These are phyloP conservation scores for Phoxinus dragarum DNA, from an alignment of 2,797 vertebrate species.

Conservation along the genomic window DNA sequence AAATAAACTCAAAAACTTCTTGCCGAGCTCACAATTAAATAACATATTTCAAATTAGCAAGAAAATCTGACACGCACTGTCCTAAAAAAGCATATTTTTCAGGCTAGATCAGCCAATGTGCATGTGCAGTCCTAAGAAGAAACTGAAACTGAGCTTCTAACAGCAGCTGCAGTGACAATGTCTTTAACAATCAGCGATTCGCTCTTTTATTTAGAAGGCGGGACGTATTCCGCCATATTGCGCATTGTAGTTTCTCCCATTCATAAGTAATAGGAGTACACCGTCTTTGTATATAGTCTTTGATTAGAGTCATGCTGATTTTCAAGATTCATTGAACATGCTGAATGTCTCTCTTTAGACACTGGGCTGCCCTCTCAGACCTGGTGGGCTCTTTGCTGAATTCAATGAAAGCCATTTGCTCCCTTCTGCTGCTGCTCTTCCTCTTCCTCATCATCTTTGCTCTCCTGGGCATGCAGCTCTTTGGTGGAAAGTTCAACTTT, in stretches of 20 bases:
- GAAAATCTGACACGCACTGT: not conserved
- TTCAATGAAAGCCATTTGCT: constrained; percentile 99
- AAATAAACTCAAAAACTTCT: not conserved
- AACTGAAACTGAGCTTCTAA: not conserved
- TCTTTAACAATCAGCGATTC: not conserved
- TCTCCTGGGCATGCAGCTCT: constrained; percentile 97
- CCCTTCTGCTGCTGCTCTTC: constrained; percentile 94
- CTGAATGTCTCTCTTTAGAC: constrained; percentile 73
- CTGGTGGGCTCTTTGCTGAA: constrained; percentile 96
- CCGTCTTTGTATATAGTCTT: not conserved
- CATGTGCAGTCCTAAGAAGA: no score
- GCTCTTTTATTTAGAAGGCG: not conserved
- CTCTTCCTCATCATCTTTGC: constrained; percentile 99
- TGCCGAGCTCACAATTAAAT: not conserved
- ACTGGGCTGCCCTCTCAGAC: constrained; percentile 97
- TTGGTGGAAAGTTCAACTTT: constrained; percentile 98
- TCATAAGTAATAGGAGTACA: not conserved
- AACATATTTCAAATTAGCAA: not conserved
- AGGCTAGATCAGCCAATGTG: no score
- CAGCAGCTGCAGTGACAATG: not conserved
- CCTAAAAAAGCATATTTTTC: not conserved
- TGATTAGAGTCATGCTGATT: not conserved
- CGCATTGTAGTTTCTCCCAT: not conserved
- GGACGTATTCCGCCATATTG: no score
- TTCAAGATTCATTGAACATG: not conserved